These are phyloP conservation scores for Monomorium pharaonis DNA, from an alignment of 1,140 invertebrate species.

Conservation along the genomic window DNA sequence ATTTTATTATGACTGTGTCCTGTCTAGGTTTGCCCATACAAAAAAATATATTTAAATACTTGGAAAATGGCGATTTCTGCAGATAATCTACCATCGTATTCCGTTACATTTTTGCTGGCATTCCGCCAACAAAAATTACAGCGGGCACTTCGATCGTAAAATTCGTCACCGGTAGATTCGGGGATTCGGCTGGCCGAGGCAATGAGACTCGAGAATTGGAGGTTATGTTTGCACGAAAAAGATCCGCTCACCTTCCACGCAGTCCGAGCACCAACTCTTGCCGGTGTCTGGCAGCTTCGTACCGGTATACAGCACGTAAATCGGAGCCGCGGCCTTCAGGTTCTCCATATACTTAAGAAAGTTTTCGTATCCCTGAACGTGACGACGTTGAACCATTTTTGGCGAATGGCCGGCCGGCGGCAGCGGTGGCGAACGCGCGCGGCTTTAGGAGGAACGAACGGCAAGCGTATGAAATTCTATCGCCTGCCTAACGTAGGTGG, in stretches of 20 bases:
- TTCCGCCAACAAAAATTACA: background rate
- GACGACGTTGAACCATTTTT: conserved; percentile 86
- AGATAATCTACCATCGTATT: background rate
- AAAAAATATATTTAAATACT: background rate
- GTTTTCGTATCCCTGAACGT: conserved; percentile 86
- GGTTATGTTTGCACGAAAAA: conserved; percentile 54
- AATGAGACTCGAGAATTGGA: background rate
- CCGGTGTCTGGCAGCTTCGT: conserved; percentile 87
- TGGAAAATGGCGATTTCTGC: background rate
- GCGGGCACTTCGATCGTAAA: background rate
- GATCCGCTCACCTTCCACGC: conserved; percentile 87
- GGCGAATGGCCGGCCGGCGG: background rate
- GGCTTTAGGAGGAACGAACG: background rate
- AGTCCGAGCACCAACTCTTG: conserved; percentile 91
- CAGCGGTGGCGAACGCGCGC: background rate
- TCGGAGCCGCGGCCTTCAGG: conserved; percentile 81
- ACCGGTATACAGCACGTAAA: conserved; percentile 89
- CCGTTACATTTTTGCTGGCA: background rate
- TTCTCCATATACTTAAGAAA: conserved; percentile 86
- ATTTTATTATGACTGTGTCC: no score
- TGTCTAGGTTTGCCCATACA: no score
- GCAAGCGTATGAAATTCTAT: background rate
- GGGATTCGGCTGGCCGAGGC: background rate
- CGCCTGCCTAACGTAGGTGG: background rate
- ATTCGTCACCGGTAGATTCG: background rate